Percentiles rank a stretch among this genome's conserved stretches.
phyloP scores from a whole-genome alignment of 2,113 vertebrate genomes.

The Daphoenositta chrysoptera region DNA sequence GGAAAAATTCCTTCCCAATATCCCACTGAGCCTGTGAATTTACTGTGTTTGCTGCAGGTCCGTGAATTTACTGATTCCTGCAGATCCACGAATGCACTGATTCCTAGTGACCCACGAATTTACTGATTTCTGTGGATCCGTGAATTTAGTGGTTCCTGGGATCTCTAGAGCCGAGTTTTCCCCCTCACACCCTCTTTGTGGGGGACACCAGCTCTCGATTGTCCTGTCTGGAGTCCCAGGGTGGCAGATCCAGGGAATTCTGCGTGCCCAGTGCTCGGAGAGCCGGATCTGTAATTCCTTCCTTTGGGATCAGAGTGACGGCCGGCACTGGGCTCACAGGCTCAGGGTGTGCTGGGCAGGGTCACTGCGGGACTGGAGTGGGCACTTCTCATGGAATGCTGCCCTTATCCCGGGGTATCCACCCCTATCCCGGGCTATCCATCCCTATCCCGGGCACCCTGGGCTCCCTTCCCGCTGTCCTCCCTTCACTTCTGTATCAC shows the following conservation, averaged over 20 bases:
- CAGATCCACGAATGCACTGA: too few relatives aligned
- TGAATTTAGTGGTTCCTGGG: not conserved
- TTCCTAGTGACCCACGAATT: too few relatives aligned
- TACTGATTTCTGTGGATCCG: accelerated
- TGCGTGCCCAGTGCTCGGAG: accelerated
- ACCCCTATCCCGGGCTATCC: not conserved
- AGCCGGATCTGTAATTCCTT: not conserved
- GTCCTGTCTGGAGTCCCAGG: accelerated
- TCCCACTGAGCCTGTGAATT: not conserved
- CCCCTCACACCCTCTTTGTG: accelerated
- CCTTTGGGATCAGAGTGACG: not conserved
- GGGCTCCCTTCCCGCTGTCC: accelerated
- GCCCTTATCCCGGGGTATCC: not conserved
- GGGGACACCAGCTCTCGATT: accelerated
- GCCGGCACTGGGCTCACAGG: not conserved
- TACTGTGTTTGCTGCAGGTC: not conserved
- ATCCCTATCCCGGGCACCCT: accelerated
- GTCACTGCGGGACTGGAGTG: accelerated
- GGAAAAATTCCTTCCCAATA: not conserved
- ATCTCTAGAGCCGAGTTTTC: not conserved
- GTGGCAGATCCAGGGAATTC: not conserved
- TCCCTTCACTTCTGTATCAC: accelerated
- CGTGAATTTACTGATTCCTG: too few relatives aligned
- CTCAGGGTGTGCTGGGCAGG: accelerated
- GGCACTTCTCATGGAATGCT: accelerated